These are phyloP conservation scores for Hyperoplus lanceolatus DNA, from an alignment of 2,797 vertebrate species.

Conservation along the genomic window DNA sequence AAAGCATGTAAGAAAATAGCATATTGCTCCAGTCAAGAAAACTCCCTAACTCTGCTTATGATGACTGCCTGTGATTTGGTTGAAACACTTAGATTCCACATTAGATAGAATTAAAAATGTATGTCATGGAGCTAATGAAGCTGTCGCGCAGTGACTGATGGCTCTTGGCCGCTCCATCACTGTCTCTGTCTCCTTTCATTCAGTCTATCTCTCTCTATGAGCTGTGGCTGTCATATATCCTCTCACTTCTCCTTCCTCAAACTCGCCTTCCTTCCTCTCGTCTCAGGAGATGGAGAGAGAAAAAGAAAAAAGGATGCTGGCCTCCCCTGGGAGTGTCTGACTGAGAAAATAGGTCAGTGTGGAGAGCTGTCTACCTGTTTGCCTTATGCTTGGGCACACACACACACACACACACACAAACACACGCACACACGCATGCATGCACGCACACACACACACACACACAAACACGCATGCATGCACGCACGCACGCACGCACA, in stretches of 20 bases:
- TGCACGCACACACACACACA: neutral
- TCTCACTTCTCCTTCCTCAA: neutral
- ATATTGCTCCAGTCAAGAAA: neutral
- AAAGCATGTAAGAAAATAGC: neutral
- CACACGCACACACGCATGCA: neutral
- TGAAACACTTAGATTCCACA: constrained; percentile 25
- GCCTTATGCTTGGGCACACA: constrained; percentile 4
- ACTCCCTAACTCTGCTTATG: neutral
- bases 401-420: neutral
- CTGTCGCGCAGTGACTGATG: constrained; percentile 1
- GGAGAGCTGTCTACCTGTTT: constrained; percentile 61
- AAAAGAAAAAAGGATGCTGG: constrained; percentile 41
- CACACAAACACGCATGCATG: neutral
- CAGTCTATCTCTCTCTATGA: constrained; percentile 20
- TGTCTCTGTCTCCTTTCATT: constrained; percentile 79
- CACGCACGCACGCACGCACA: neutral
- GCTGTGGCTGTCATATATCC: constrained; percentile 10
- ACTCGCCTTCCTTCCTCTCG: constrained; percentile 26
- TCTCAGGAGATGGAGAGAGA: constrained; percentile 52
- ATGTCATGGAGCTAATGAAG: constrained; percentile 15
- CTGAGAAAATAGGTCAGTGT: constrained; percentile 77
- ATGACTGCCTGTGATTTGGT: constrained; percentile 11
- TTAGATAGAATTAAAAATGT: constrained; percentile 32
- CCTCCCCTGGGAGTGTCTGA: constrained; percentile 56
- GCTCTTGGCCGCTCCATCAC: constrained; percentile 32